These are phyloP conservation scores for Agelastica alni DNA, from an alignment of 2,888 invertebrate genomes.

Conservation along the genomic window DNA sequence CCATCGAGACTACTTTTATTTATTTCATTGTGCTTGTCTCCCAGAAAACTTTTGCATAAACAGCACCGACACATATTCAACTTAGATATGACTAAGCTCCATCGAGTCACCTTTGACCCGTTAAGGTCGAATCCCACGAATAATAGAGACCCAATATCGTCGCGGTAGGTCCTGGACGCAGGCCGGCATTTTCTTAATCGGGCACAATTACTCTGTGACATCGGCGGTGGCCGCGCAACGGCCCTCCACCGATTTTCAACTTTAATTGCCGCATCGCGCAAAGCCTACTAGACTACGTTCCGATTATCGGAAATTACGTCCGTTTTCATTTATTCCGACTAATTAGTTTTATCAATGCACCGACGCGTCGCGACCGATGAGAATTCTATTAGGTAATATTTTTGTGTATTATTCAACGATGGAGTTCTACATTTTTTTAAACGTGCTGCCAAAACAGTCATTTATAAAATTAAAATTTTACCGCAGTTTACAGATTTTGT, in stretches of 20 bases:
- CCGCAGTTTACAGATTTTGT: too few species aligned
- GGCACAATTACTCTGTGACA: constrained; percentile 31
- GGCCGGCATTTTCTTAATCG: constrained; percentile 31
- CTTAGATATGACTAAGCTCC: constrained; percentile 3
- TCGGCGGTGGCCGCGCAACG: constrained; percentile 19
- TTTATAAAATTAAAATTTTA: too few species aligned
- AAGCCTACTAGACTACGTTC: constrained; percentile 19
- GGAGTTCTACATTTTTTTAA: too few species aligned
- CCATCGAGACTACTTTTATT: background rate
- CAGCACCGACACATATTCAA: constrained; percentile 6
- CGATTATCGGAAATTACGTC: constrained; percentile 23
- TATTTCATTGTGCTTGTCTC: background rate
- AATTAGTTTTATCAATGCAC: constrained; percentile 24
- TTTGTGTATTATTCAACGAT: too few species aligned
- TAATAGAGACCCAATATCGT: constrained; percentile 34
- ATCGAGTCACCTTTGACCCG: constrained; percentile 26
- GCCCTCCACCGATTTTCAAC: constrained; percentile 18
- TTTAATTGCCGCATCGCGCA: constrained; percentile 20
- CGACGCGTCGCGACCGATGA: constrained; percentile 16
- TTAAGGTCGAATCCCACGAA: constrained; percentile 26
- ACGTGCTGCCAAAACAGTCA: too few species aligned
- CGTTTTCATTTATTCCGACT: constrained; percentile 11
- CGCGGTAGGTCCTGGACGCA: constrained; percentile 31
- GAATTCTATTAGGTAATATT: background rate
- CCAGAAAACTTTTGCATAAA: constrained; percentile 6